phyloP scores from a whole-genome alignment of 2,888 invertebrate species.

The Ypsolopha sequella region DNA sequence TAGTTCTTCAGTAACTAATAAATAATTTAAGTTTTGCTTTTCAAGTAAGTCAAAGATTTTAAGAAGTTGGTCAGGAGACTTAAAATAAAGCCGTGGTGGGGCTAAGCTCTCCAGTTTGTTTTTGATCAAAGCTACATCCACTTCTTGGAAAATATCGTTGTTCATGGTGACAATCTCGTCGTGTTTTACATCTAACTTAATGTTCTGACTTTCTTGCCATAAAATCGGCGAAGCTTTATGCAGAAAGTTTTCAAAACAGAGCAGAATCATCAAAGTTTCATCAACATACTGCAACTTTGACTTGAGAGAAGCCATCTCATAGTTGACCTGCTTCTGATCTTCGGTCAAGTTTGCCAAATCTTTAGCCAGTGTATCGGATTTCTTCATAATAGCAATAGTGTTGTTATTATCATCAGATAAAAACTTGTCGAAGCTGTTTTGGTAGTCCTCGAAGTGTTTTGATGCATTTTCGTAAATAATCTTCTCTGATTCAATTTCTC shows the following conservation, averaged over 20 bases:
- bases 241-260: slow-evolving; percentile 56
- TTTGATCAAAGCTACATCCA: slow-evolving; percentile 28
- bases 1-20: slow-evolving; percentile 51
- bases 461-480: slow-evolving; percentile 41
- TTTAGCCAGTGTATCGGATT: slow-evolving; percentile 49
- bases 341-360: slow-evolving; percentile 46
- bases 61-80: slow-evolving; percentile 43
- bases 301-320: slow-evolving; percentile 48
- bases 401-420: slow-evolving; percentile 56
- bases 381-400: slow-evolving; percentile 58
- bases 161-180: slow-evolving; percentile 38
- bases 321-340: slow-evolving; percentile 46
- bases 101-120: slow-evolving; percentile 32
- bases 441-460: slow-evolving; percentile 51
- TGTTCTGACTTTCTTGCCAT: slow-evolving; percentile 44
- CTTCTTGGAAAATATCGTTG: slow-evolving; percentile 37
- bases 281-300: slow-evolving; percentile 57
- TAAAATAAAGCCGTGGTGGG: slow-evolving; percentile 46
- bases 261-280: slow-evolving; percentile 47
- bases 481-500: slow-evolving; percentile 49
- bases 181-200: slow-evolving; percentile 29
- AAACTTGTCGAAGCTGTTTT: slow-evolving; percentile 59
- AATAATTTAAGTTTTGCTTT: slow-evolving; percentile 58
- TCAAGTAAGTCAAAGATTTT: slow-evolving; percentile 43
- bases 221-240: slow-evolving; percentile 50